Evolutionary conservation across 1,140 invertebrate genomes (phyloP).

Genomic region (Zaprionus lachaisei): DNA sequence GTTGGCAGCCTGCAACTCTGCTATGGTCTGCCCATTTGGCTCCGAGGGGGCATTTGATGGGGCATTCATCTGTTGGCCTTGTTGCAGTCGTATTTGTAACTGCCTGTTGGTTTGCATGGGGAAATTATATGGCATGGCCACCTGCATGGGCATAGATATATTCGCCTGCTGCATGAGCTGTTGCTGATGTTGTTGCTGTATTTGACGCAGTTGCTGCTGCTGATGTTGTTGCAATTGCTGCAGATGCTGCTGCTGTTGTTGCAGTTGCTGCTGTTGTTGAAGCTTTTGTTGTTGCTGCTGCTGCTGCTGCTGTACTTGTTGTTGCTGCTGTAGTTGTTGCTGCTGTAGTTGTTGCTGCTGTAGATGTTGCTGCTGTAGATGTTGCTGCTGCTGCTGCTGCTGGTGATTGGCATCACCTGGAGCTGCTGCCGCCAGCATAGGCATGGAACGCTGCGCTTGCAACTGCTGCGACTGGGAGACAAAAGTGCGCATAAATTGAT

Average conservation of each 20-base stretch:
- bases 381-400: background rate
- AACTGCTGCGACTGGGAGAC: slow-evolving; percentile 20
- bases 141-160: slow-evolving; percentile 1
- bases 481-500: slow-evolving; percentile 37
- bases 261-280: background rate
- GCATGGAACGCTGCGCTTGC: slow-evolving; percentile 18
- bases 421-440: background rate
- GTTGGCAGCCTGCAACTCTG: background rate
- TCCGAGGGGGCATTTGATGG: background rate
- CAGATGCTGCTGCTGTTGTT: background rate
- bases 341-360: background rate
- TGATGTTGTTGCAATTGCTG: slow-evolving; percentile 8
- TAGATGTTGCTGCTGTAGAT: background rate
- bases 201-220: slow-evolving; percentile 1
- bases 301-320: background rate
- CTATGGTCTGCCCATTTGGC: background rate
- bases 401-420: background rate
- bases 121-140: slow-evolving; percentile 15
- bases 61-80: slow-evolving; percentile 6
- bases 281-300: background rate
- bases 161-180: slow-evolving; percentile 7
- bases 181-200: slow-evolving; percentile 1
- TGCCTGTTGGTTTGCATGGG: slow-evolving; percentile 23
- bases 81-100: slow-evolving; percentile 21
- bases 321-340: background rate